Evolutionary conservation across 2,888 invertebrate species (phyloP), one percentile per base, ranked within the genome.

Genomic region (Netelia inedita): DNA sequence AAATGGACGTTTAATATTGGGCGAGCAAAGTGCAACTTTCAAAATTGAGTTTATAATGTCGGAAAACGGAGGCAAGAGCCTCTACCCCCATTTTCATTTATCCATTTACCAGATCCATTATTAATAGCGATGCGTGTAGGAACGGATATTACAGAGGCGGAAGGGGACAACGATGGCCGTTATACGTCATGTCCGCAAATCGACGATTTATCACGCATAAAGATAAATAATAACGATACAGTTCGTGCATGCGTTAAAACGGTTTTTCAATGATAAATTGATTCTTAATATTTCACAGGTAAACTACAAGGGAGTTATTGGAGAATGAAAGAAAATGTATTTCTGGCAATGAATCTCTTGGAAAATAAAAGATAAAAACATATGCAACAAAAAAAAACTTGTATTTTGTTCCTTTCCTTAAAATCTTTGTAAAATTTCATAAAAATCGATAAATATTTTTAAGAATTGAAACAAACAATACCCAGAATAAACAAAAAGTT

Each of bases 201-300:
- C 14, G 76, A 73, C 57, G 82, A 80, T 88, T 88, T 86, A 89
- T 89, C 35, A 69, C 87, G 87, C 87, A 88, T 85, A 76, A 68
- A 66, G 80, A 85, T 89, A 88, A 89, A 88, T 88, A 87, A 88
- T 88, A 87, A 85, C 76, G 50, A 61, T 76, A 68, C 41, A 65
- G 41, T 16, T 35, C 28, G 23, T 11, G 41, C 16, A 41, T 23
- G 55, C 21, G 23, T 79, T 16, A 46, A 1, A 28, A 9, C 3
- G 53, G n/a, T 1, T 86, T 79, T 82, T 35, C 35, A 5, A 35
- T 35, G 3, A 35, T 6, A 35, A 35, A 35, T 6, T 6, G 6
- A 35, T 35, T 35, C 6, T 35, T 6, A 35, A 35, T 35, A 35
- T 6, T 35, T 35, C 6, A 1, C 5, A 35, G 5, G 35, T 35